These are phyloP conservation scores for Lagenorhynchus albirostris DNA, from an alignment of 2,113 vertebrate genomes.

Conservation along the genomic window DNA sequence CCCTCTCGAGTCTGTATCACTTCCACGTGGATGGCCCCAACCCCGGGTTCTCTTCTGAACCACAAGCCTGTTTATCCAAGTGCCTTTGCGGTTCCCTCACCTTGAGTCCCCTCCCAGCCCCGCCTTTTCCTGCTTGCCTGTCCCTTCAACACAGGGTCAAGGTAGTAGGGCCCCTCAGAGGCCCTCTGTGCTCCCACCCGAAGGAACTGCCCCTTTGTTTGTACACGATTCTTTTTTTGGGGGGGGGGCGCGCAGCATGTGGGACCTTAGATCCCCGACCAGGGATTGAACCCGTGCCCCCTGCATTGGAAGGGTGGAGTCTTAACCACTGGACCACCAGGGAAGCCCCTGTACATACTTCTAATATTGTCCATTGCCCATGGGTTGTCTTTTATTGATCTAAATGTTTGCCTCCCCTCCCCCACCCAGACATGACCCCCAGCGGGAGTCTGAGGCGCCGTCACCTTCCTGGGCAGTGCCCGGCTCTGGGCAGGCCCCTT, in stretches of 20 bases:
- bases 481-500: not conserved
- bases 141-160: not conserved
- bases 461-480: not conserved
- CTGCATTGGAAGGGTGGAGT: no score
- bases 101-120: not conserved
- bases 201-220: not conserved
- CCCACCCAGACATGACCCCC: accelerated
- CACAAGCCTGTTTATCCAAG: not conserved
- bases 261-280: no score
- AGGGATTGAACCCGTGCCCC: no score
- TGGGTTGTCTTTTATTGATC: not conserved
- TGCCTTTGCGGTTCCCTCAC: not conserved
- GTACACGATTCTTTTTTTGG: not conserved
- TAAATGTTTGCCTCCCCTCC: not conserved
- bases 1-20: not conserved
- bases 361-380: not conserved
- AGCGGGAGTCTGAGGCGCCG: accelerated
- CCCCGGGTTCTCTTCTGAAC: not conserved
- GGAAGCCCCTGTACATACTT: not conserved
- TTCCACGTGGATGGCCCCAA: not conserved
- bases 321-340: no score
- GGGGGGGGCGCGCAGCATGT: no score
- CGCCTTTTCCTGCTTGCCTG: not conserved
- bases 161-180: not conserved
- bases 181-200: accelerated